These are phyloP conservation scores for Drosophila pachea DNA, from an alignment of 1,140 invertebrate genomes.

Conservation along the genomic window DNA sequence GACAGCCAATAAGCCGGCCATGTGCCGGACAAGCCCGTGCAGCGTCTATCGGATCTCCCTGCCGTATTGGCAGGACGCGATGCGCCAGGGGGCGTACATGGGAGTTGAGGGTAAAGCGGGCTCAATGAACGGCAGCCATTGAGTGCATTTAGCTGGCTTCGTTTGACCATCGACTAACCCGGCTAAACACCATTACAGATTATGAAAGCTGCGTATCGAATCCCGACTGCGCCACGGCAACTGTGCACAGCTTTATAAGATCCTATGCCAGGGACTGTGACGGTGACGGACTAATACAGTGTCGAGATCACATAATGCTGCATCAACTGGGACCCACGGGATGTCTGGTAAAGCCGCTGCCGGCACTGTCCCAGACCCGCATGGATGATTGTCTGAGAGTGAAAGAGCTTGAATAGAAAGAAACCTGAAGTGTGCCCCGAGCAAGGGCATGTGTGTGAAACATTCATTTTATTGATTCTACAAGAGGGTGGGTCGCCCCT, in stretches of 20 bases:
- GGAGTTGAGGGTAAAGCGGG: slow-evolving; percentile 29
- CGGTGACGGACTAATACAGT: slow-evolving; percentile 57
- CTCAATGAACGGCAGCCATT: slow-evolving; percentile 7
- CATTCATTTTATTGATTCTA: slow-evolving; percentile 38
- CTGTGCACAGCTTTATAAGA: slow-evolving; percentile 48
- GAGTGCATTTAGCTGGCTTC: not conserved
- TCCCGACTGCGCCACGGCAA: slow-evolving; percentile 35
- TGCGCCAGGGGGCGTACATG: not conserved
- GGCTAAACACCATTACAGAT: slow-evolving; percentile 27
- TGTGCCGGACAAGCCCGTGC: slow-evolving; percentile 43
- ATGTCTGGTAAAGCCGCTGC: slow-evolving; percentile 23
- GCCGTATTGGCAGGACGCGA: slow-evolving; percentile 65
- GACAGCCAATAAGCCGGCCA: slow-evolving; percentile 38
- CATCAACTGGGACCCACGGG: slow-evolving; percentile 60
- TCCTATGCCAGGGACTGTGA: slow-evolving; percentile 59
- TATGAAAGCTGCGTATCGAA: slow-evolving; percentile 49
- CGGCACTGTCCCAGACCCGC: not conserved
- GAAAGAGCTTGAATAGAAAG: slow-evolving; percentile 28
- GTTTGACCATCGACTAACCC: slow-evolving; percentile 14
- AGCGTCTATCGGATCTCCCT: slow-evolving; percentile 67
- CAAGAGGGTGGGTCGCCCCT: slow-evolving; percentile 29
- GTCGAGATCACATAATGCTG: slow-evolving; percentile 61
- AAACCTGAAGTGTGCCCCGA: not conserved
- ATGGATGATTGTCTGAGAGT: slow-evolving; percentile 39
- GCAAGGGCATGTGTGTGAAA: slow-evolving; percentile 13